Base-by-base conservation (phyloP, 2,888 invertebrate genomes). In the Drosophila anomalipes region DNA sequence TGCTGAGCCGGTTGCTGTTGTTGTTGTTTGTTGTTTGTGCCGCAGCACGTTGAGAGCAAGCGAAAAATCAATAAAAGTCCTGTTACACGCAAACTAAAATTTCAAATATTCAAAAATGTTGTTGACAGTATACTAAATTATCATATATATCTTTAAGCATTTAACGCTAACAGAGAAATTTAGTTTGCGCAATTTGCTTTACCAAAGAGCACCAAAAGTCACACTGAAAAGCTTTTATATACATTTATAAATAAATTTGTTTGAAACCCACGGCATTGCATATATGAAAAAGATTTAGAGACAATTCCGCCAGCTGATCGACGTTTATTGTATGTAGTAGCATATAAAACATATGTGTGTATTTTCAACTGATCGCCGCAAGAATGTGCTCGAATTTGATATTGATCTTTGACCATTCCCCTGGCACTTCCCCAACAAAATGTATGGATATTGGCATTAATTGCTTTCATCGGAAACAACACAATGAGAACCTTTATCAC, bases 1-100 rank as follows among this genome's bases (percentile, higher is more conserved):
- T 81, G 77, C 77, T 77, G 63, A 70, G 66, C 67, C 57, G 71
- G 66, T 67, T 75, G 57, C 60, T 62, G 62, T 65, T 78, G 79
- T 65, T 64, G 66, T 62, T 61, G 28, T 51, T 62, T 61, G 28
- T 51, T 28, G 22, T 51, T 60, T 39, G 64, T 69, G 64, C 51
- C n/a, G 66, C 44, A 59, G 49, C 28, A 57, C 56, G 58, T 47
- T 44, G 32, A 16, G 37, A 44, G n/a, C 32, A 19, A 54, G n/a
- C 44, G 66, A 58, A 65, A 82, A 82, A 82, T 82, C 82, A 82
- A 82, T 66, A 66, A 22, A 19, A 54, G 28, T 33, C n/a, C 35
- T 53, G 22, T 53, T 53, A 35, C 22, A 35, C 53, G n/a, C 35
- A 35, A 57, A 35, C 35, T 5, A n/a, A 57, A 41, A 57, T 70